A percentile compares a stretch with the other conserved stretches of the same genome.
Conservation (phyloP, 2,113 vertebrate species). For the Heloderma charlesbogerti region DNA sequence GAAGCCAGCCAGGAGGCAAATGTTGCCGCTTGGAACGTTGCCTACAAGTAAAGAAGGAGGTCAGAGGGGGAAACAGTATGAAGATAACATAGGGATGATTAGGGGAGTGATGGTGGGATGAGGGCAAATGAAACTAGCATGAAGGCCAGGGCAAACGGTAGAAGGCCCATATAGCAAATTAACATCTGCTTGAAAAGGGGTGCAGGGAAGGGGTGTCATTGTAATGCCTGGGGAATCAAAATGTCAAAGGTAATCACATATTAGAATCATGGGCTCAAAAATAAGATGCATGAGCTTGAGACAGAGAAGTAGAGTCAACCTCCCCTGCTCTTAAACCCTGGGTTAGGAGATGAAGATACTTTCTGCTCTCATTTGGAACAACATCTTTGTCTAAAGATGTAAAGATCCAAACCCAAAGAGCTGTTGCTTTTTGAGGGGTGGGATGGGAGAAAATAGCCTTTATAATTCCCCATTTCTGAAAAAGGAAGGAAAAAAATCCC, state of each 20-base stretch:
- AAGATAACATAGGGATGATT: background rate
- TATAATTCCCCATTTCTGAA: slow-evolving; percentile 59
- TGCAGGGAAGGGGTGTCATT: background rate
- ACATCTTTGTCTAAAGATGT: background rate
- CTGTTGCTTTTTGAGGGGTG: slow-evolving; percentile 5
- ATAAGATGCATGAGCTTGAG: background rate
- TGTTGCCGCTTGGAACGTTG: background rate
- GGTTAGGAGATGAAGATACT: background rate
- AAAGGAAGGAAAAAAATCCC: slow-evolving; percentile 8
- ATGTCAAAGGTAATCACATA: background rate
- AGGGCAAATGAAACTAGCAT: background rate
- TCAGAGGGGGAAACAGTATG: background rate
- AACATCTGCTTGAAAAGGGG: background rate
- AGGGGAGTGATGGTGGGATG: background rate
- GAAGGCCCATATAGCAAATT: background rate
- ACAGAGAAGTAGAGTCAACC: background rate
- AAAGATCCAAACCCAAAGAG: slow-evolving; percentile 35
- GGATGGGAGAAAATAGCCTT: slow-evolving; percentile 48
- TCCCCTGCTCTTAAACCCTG: slow-evolving; percentile 11
- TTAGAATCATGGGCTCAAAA: slow-evolving; percentile 6
- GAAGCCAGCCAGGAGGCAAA: background rate
- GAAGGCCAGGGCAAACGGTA: background rate
- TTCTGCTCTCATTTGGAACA: slow-evolving; percentile 32
- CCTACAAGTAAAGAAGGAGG: background rate
- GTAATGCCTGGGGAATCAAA: background rate